phyloP scores from a whole-genome alignment of 1,140 invertebrate genomes.

The Drosophila tani region DNA sequence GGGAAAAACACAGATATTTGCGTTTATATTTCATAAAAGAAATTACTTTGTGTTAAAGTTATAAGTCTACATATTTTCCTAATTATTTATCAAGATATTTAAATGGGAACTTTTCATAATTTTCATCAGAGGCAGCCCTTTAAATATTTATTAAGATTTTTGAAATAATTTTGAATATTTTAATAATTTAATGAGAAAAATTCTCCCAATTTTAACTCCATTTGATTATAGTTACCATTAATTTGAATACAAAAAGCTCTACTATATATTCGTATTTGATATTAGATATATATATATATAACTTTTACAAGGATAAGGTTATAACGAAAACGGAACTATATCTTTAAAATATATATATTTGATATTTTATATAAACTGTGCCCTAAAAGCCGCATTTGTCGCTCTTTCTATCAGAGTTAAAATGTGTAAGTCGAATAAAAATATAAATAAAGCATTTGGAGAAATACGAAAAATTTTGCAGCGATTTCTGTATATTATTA shows the following conservation, averaged over 20 bases:
- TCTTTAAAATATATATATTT: constrained; percentile 8
- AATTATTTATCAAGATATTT: background rate
- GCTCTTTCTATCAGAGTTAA: constrained; percentile 15
- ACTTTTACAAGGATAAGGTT: constrained; percentile 9
- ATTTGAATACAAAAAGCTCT: background rate
- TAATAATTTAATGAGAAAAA: background rate
- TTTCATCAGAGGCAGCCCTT: too few relatives aligned
- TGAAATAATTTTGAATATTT: too few relatives aligned
- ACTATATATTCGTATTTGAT: constrained; percentile 11
- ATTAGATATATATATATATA: background rate
- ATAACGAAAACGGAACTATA: constrained; percentile 2
- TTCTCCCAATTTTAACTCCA: background rate
- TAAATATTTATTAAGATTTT: background rate
- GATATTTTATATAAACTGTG: constrained; percentile 8
- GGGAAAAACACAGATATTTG: constrained; percentile 6
- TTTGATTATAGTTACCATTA: background rate
- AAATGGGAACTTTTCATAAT: too few relatives aligned
- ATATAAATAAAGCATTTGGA: constrained; percentile 37
- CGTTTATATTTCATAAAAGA: too few relatives aligned
- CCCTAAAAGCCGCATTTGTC: constrained; percentile 20
- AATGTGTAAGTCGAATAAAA: constrained; percentile 21
- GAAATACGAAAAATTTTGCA: constrained; percentile 47
- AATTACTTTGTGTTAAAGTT: background rate
- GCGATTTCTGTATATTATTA: constrained; percentile 41
- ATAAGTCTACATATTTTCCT: background rate